Conservation (phyloP, 2,888 invertebrate genomes). For the Glyphotaelius pellucidus region DNA sequence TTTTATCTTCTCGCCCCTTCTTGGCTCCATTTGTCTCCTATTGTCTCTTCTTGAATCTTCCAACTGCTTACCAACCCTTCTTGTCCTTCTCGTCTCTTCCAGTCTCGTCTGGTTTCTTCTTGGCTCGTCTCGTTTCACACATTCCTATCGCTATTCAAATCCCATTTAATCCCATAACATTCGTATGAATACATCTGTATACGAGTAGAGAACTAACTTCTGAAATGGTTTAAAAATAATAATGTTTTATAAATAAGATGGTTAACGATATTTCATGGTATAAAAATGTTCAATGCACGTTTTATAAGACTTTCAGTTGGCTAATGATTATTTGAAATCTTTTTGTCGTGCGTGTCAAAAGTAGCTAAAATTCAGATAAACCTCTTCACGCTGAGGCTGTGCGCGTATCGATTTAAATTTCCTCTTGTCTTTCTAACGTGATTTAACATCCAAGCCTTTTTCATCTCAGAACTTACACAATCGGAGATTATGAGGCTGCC, state of each 20-base stretch:
- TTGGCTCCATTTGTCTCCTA: too few species aligned
- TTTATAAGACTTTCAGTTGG: not conserved
- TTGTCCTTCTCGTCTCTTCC: too few species aligned
- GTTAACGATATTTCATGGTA: not conserved
- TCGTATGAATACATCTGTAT: too few species aligned
- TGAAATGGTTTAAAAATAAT: too few species aligned
- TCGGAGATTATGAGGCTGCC: not conserved
- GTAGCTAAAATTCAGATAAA: not conserved
- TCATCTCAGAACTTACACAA: conserved; percentile 13
- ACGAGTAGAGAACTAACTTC: too few species aligned
- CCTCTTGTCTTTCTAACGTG: not conserved
- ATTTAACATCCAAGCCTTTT: conserved; percentile 6
- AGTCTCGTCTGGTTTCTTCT: too few species aligned
- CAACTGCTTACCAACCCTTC: too few species aligned
- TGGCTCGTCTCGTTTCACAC: too few species aligned
- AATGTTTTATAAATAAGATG: not conserved
- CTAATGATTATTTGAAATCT: not conserved
- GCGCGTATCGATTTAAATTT: conserved; percentile 1
- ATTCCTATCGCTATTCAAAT: too few species aligned
- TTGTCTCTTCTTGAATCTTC: too few species aligned
- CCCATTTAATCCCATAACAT: too few species aligned
- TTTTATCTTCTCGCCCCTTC: too few species aligned
- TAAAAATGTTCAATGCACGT: not conserved
- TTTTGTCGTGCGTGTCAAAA: not conserved
- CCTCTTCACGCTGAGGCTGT: not conserved